Base-by-base conservation (phyloP, 2,888 invertebrate genomes). In the Scaptomyza reducta region DNA sequence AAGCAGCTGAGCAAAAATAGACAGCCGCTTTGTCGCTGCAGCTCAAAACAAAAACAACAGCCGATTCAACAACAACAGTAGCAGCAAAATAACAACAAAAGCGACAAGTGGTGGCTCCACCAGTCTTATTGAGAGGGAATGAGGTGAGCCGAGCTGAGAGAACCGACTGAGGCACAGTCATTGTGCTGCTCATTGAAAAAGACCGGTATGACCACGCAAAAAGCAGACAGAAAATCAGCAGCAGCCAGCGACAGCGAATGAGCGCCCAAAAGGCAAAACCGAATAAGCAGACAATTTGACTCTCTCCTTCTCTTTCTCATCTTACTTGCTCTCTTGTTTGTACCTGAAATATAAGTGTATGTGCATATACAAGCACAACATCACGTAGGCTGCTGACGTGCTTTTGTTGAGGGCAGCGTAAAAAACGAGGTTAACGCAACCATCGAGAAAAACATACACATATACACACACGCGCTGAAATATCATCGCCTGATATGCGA, bases 171-270 rank as follows among this genome's bases (percentile, higher is more conserved):
- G 14, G 38, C 38, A 14, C 38, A 38, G 14, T 38, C 14, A 60
- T 56, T 50, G 56, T 44, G 59, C 57, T 66, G 70, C 49, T 54
- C 56, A 51, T 64, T 66, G 50, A 66, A 85, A 80, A 85, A 89
- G 77, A 89, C 89, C 89, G 89, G 89, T 89, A 88, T 79, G 65
- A 74, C 79, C 87, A 87, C 87, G 82, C 87, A 86, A 82, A 76
- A 68, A 55, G 65, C 63, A 70, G 47, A 59, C 41, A 53, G 41
- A 38, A 59, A 47, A 16, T n/a, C 44, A 47, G 38, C 40, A 56
- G 38, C 59, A 66, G 31, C 58, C 40, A 40, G 40, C 40, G 54
- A 56, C 45, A 63, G 31, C 60, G 58, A 74, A 69, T 65, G 68
- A 73, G 66, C 63, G 53, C 50, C 42, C 33, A 61, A 73, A 64